Base-by-base conservation (phyloP, 2,888 invertebrate genomes). In the Hydraecia micacea region DNA sequence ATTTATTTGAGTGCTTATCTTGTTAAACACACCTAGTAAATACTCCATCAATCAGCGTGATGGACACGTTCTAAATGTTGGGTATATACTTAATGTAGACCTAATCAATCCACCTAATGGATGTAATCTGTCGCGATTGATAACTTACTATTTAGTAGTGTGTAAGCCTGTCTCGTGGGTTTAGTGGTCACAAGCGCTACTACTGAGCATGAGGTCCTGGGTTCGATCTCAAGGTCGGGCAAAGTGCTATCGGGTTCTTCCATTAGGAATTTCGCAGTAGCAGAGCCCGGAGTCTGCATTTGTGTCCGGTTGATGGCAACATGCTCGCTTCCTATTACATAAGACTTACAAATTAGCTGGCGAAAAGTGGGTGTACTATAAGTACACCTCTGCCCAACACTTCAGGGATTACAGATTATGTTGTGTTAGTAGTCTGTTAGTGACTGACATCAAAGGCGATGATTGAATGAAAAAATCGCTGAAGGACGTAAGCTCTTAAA, bases 41-140 rank as follows among this genome's bases (percentile, higher is more conserved):
- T 32, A 11, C 49, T 71, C 28, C 11, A 75, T 80, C 81, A 76
- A 72, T 84, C 76, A 76, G 28, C 13, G 60, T 73, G 52, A 68
- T 63, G 52, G 71, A 73, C 62, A 9, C 8, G 72, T 39, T 36
- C 52, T 55, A 21, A 65, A 36, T 39, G 46, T 6, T 21, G 25
- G 46, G 55, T 49, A 32, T 60, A 60, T 28, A 28, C 7, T 42
- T 60, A 69, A 75, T 72, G 55, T 21, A 13, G n/a, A n/a, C n/a
- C n/a, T 70, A 71, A 78, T 83, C 79, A 74, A 72, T 75, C 52
- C 25, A 7, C 4, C 8, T 70, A 77, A 73, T 82, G 62, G 39
- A 66, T 55, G 55, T 71, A 49, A 83, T 82, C 15, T 49, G 21
- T 42, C 32, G 15, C 62, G 4, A 83, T 49, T 62, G 39, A 83